phyloP scores from a whole-genome alignment of 2,888 invertebrate genomes.

The Adelphocoris suturalis region DNA sequence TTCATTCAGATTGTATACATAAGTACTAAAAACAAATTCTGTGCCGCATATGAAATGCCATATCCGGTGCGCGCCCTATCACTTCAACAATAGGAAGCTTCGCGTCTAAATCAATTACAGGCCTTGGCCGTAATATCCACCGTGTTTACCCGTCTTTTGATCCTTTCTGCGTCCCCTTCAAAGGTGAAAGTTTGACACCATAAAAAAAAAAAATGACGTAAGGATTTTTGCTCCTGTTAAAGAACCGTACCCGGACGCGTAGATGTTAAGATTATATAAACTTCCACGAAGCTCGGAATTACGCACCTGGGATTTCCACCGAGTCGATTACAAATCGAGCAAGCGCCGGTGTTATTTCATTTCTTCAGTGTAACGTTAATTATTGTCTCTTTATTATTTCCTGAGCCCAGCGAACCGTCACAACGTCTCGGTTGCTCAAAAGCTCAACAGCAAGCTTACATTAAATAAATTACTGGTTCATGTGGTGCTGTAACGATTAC shows the following conservation, averaged over 20 bases:
- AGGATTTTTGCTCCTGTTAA: conserved; percentile 16
- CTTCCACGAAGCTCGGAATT: not conserved
- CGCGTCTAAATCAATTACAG: conserved; percentile 19
- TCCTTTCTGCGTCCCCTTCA: not conserved
- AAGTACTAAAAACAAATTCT: not conserved
- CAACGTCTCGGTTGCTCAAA: not conserved
- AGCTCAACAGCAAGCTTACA: not conserved
- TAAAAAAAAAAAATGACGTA: conserved; percentile 2
- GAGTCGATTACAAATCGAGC: no score
- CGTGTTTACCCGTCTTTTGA: not conserved
- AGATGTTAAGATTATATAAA: conserved; percentile 8
- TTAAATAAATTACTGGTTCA: not conserved
- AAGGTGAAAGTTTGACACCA: conserved; percentile 11
- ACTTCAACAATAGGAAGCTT: not conserved
- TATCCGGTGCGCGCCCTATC: not conserved
- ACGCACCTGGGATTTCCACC: not conserved
- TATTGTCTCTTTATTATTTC: not conserved
- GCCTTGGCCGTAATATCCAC: conserved; percentile 20
- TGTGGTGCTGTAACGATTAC: no score
- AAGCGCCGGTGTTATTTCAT: no score
- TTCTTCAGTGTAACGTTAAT: not conserved
- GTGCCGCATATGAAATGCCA: not conserved
- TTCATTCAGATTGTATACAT: not conserved
- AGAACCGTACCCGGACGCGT: not conserved
- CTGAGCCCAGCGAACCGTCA: no score